Conservation (phyloP, 2,888 invertebrate genomes). For the Mesopsocus fuscifrons region DNA sequence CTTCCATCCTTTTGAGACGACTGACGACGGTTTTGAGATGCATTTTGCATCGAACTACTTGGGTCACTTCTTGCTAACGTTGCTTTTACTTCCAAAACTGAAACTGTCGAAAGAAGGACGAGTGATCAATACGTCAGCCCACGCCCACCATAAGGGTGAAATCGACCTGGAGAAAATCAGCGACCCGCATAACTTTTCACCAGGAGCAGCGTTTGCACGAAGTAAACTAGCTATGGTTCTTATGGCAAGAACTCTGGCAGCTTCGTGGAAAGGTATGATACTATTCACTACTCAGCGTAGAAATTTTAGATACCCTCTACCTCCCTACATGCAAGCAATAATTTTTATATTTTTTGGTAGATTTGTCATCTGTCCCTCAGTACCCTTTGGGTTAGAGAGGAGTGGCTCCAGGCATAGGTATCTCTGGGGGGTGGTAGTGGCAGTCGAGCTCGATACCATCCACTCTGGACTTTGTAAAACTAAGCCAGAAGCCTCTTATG, state of each 20-base stretch:
- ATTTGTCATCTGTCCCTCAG: too few relatives aligned
- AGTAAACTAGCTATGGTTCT: conserved; percentile 65
- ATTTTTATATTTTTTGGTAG: too few relatives aligned
- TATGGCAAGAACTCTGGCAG: conserved; percentile 47
- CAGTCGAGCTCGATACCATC: too few relatives aligned
- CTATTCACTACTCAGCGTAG: conserved; percentile 12
- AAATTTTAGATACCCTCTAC: conserved; percentile 6
- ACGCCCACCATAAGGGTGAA: conserved; percentile 44
- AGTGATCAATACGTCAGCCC: conserved; percentile 52
- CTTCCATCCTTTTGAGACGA: conserved; percentile 42
- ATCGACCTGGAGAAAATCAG: conserved; percentile 41
- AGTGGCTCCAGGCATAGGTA: too few relatives aligned
- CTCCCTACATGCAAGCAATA: too few relatives aligned
- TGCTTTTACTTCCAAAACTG: conserved; percentile 44
- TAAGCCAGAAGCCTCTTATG: too few relatives aligned
- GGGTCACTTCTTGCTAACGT: conserved; percentile 63
- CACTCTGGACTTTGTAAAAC: too few relatives aligned
- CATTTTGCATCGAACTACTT: conserved; percentile 67
- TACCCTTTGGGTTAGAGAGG: too few relatives aligned
- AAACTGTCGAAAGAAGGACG: conserved; percentile 43
- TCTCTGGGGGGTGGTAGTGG: too few relatives aligned
- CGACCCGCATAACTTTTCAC: conserved; percentile 42
- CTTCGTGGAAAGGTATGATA: conserved; percentile 38
- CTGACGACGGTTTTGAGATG: conserved; percentile 60
- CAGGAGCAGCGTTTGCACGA: conserved; percentile 45